Evolutionary conservation across 2,888 invertebrate species (phyloP), one percentile per base, ranked within the genome.

Genomic region (Pseudoips prasinana): DNA sequence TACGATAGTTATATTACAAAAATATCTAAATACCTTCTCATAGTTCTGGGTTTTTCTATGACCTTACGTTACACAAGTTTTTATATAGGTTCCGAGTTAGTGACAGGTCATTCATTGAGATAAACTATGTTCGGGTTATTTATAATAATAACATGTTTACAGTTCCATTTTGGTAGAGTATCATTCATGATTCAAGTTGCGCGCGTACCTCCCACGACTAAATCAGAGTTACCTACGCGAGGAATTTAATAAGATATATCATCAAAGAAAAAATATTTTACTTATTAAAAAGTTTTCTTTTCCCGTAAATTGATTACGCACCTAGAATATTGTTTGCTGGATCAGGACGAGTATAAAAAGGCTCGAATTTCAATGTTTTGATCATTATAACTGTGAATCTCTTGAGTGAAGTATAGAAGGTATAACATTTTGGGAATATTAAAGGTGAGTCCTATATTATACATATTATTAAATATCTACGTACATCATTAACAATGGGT

Each of bases 131-230:
- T 64, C 62, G 58, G 62, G 64, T 63, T 67, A 65, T 56, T 66
- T 59, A 59, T 59, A n/a, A 59, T 64, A 70, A 67, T 40, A 73
- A 70, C 67, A 62, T 74, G 73, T 74, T 76, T 73, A 68, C 67
- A 38, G 41, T 52, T 42, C 10, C 52, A 55, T 57, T 65, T 66
- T 48, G 55, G 51, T 54, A 44, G 43, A 42, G 34, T 22, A 24
- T 17, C 39, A 24, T 29, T 26, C 44, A 28, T 62, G 63, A 64
- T 68, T 68, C 41, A 58, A 52, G 43, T 57, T 25, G 35, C 33
- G 25, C 46, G 58, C 49, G 46, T 47, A 37, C 33, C 17, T 27
- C 38, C 39, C 25, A 39, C 29, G 39, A 37, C 38, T 34, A 43
- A 40, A 34, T 36, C 26, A 41, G 31, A 39, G 29, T 36, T 14